phyloP scores from a whole-genome alignment of 2,113 vertebrate species.

The Erythrolamprus reginae region DNA sequence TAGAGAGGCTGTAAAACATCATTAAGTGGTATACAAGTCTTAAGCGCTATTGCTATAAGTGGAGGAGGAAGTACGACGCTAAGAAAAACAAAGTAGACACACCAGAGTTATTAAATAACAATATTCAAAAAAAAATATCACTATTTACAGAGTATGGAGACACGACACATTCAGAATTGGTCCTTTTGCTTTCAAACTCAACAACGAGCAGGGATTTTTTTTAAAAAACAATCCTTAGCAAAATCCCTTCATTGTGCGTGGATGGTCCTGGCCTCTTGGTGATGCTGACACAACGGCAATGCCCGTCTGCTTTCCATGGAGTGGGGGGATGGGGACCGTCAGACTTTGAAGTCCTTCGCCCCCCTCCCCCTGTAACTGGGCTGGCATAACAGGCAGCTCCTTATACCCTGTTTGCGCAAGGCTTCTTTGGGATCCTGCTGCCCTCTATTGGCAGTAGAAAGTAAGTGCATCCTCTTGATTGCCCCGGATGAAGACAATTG shows the following conservation, averaged over 20 bases:
- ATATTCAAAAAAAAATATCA: constrained; percentile 6
- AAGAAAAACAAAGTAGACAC: not conserved
- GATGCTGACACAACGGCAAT: not conserved
- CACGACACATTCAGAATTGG: not conserved
- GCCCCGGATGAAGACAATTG: constrained; percentile 63
- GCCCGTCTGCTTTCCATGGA: too few relatives aligned
- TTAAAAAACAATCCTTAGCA: too few relatives aligned
- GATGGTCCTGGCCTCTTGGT: not conserved
- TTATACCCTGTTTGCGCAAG: not conserved
- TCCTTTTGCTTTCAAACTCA: not conserved
- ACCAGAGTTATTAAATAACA: constrained; percentile 5
- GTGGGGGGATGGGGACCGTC: too few relatives aligned
- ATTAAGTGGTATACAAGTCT: too few relatives aligned
- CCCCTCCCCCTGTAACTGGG: not conserved
- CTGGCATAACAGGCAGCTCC: not conserved
- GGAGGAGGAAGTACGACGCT: not conserved
- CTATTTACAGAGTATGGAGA: constrained; percentile 7
- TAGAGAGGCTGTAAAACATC: too few relatives aligned
- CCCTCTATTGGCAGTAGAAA: constrained; percentile 65
- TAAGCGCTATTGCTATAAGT: too few relatives aligned
- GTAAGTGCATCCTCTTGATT: constrained; percentile 73
- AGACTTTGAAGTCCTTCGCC: too few relatives aligned
- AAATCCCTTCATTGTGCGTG: too few relatives aligned
- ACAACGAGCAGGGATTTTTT: not conserved
- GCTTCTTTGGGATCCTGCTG: not conserved